phyloP scores from a whole-genome alignment of 2,113 vertebrate genomes.

The Pedetes capensis region DNA sequence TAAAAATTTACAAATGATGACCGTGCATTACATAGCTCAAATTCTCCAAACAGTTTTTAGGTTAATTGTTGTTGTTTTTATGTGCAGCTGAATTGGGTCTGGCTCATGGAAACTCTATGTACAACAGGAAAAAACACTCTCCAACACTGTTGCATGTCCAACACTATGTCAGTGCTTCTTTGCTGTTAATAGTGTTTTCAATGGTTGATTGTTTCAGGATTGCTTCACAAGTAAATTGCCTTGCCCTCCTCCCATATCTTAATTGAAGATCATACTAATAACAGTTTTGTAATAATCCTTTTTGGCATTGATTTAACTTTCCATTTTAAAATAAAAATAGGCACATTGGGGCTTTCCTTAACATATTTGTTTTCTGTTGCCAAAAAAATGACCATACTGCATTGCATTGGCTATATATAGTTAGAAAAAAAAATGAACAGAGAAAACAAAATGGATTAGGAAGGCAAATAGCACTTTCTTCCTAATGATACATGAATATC shows the following conservation, averaged over 20 bases:
- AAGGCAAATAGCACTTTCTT: neutral
- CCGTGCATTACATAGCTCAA: neutral
- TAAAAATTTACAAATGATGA: neutral
- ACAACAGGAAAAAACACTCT: too few species aligned
- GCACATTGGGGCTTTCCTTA: neutral
- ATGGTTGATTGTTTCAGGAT: too few species aligned
- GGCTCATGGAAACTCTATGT: too few species aligned
- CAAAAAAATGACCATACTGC: neutral
- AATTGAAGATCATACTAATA: neutral
- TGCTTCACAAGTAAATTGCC: too few species aligned
- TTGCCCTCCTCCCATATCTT: too few species aligned
- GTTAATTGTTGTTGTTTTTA: too few species aligned
- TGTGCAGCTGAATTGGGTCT: too few species aligned
- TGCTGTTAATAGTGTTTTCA: too few species aligned
- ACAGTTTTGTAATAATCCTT: neutral
- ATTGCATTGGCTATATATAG: neutral
- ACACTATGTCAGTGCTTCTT: too few species aligned
- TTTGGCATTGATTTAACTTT: neutral
- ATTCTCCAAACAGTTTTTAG: neutral
- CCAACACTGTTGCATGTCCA: too few species aligned
- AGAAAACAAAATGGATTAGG: constrained; percentile 42
- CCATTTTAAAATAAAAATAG: constrained; percentile 18
- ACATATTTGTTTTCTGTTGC: neutral
- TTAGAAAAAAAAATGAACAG: constrained; percentile 44
- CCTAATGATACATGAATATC: neutral